A percentile compares a stretch with the other conserved stretches of the same genome.
These are phyloP conservation scores for Rhodophaea formosa DNA, from an alignment of 2,888 invertebrate species.

Conservation along the genomic window DNA sequence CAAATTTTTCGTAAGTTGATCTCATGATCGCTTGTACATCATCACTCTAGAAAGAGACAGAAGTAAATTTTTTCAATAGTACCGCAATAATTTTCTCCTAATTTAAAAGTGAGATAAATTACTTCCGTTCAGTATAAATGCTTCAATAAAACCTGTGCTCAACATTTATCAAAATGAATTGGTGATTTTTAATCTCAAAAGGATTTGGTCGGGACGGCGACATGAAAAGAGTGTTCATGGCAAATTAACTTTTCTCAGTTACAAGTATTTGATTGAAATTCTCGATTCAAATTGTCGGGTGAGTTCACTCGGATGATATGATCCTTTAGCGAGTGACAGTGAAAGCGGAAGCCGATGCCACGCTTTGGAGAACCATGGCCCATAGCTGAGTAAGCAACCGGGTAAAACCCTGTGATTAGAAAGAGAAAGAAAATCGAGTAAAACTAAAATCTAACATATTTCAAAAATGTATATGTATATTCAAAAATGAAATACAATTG, in stretches of 20 bases:
- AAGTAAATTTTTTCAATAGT: neutral
- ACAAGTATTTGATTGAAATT: constrained; percentile 37
- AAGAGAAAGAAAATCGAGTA: too few relatives aligned
- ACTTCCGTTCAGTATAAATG: neutral
- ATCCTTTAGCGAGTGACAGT: neutral
- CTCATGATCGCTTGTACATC: too few relatives aligned
- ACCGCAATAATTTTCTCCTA: neutral
- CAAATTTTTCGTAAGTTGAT: too few relatives aligned
- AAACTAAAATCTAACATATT: too few relatives aligned
- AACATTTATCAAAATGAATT: constrained; percentile 21
- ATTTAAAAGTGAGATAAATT: neutral
- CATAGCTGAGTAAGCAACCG: too few relatives aligned
- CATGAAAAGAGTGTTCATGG: constrained; percentile 32
- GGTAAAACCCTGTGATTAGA: too few relatives aligned
- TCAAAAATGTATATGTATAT: too few relatives aligned
- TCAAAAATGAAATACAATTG: too few relatives aligned
- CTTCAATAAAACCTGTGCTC: constrained; percentile 12
- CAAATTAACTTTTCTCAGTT: constrained; percentile 37
- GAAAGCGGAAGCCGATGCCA: too few relatives aligned
- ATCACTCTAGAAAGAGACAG: too few relatives aligned
- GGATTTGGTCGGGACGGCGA: constrained; percentile 27
- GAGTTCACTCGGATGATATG: neutral
- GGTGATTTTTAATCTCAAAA: constrained; percentile 27
- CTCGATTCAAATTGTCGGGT: constrained; percentile 32
- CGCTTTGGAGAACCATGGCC: too few relatives aligned